These are phyloP conservation scores for Orchestes rusci DNA, from an alignment of 2,888 invertebrate genomes.

Conservation along the genomic window DNA sequence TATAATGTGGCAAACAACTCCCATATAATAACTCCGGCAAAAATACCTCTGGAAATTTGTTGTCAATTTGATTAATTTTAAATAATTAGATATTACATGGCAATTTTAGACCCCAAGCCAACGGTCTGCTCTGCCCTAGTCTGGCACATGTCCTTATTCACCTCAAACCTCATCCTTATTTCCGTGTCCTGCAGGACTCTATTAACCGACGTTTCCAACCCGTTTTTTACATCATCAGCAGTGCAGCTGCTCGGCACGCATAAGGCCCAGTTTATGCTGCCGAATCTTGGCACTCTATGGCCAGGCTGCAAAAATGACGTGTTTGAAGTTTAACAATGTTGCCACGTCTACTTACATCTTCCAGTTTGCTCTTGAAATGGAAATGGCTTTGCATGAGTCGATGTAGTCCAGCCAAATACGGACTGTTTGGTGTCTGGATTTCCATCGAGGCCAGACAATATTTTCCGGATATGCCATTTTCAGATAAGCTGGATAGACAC, in stretches of 20 bases:
- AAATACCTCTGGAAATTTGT: constrained; percentile 31
- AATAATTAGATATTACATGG: too few relatives aligned
- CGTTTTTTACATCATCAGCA: constrained; percentile 51
- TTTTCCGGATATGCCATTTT: constrained; percentile 47
- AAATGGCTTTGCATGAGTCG: constrained; percentile 54
- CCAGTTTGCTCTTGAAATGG: constrained; percentile 56
- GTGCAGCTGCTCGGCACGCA: constrained; percentile 60
- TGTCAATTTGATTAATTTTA: background rate
- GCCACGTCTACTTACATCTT: constrained; percentile 64
- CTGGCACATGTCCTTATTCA: constrained; percentile 59
- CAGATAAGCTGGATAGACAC: constrained; percentile 35
- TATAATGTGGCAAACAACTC: constrained; percentile 36
- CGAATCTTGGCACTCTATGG: constrained; percentile 61
- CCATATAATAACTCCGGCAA: constrained; percentile 32
- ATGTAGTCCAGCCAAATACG: constrained; percentile 47
- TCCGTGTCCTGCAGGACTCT: constrained; percentile 49
- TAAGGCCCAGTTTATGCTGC: constrained; percentile 60
- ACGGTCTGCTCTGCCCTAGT: constrained; percentile 26
- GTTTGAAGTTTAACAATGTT: too few relatives aligned
- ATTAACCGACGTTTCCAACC: constrained; percentile 46
- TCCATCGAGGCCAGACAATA: constrained; percentile 58
- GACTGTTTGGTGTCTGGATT: constrained; percentile 47
- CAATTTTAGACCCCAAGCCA: background rate
- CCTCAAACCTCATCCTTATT: constrained; percentile 50
- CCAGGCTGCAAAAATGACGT: constrained; percentile 57